Evolutionary conservation across 2,888 invertebrate genomes (phyloP).

Genomic region (Mycalesis mineus): DNA sequence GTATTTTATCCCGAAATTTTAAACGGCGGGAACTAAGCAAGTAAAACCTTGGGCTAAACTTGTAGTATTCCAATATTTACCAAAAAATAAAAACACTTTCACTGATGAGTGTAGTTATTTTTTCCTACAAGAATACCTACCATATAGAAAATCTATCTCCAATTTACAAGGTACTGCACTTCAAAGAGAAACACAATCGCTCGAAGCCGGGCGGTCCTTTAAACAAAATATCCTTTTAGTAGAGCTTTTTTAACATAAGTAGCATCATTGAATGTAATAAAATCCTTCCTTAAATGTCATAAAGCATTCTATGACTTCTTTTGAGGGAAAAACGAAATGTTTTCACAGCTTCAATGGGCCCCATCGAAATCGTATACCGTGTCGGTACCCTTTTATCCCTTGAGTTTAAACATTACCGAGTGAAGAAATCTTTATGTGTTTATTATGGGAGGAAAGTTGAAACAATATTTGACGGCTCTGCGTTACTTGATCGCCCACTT

Average conservation of each 20-base stretch:
- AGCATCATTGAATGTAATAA: constrained; percentile 49
- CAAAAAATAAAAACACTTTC: too few relatives aligned
- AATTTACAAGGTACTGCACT: neutral
- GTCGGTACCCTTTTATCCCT: constrained; percentile 33
- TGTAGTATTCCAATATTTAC: too few relatives aligned
- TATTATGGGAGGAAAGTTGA: constrained; percentile 3
- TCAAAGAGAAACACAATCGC: neutral
- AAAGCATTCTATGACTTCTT: constrained; percentile 27
- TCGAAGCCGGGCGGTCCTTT: constrained; percentile 13
- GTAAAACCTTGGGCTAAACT: too few relatives aligned
- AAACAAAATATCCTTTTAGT: constrained; percentile 47
- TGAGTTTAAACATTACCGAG: constrained; percentile 24
- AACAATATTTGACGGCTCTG: neutral
- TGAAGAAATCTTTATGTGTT: constrained; percentile 20
- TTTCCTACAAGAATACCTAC: too few relatives aligned
- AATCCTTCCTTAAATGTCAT: constrained; percentile 49
- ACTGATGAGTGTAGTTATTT: too few relatives aligned
- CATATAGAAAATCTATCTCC: too few relatives aligned
- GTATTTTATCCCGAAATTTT: too few relatives aligned
- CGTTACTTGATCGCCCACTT: too few relatives aligned
- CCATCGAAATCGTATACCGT: constrained; percentile 39
- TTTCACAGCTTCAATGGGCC: constrained; percentile 47
- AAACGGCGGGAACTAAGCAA: too few relatives aligned
- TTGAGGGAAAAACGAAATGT: constrained; percentile 45
- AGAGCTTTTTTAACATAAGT: constrained; percentile 38